Conservation (phyloP, 2,797 vertebrate genomes). For the Spinibarbus caldwelli region DNA sequence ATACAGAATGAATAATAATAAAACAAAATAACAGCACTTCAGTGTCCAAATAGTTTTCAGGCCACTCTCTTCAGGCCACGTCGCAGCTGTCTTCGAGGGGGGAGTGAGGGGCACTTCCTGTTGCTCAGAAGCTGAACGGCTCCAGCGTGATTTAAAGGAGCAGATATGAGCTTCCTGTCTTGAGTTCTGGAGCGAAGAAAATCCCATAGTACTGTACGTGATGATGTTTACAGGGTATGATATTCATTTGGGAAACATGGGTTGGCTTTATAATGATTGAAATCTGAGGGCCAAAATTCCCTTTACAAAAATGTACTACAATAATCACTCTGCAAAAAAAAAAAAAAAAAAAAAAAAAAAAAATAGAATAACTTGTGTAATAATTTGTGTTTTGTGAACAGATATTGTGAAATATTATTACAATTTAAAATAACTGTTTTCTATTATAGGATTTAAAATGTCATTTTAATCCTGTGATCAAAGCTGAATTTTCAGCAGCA, state of each 20-base stretch:
- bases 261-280: not conserved
- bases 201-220: not conserved
- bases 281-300: not conserved
- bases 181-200: constrained; percentile 1
- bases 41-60: not conserved
- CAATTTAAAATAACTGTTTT: not conserved
- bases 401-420: not conserved
- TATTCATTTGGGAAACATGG: not conserved
- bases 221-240: not conserved
- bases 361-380: not conserved
- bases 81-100: not conserved
- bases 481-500: not conserved
- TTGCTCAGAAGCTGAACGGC: constrained; percentile 15
- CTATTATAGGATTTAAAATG: not conserved
- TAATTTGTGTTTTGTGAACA: not conserved
- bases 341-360: not conserved
- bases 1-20: not conserved
- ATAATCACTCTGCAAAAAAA: not conserved
- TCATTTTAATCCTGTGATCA: not conserved
- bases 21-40: not conserved
- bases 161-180: constrained; percentile 17
- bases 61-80: not conserved
- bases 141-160: constrained; percentile 3
- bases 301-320: not conserved
- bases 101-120: constrained; percentile 26